Conservation (phyloP, 2,797 vertebrate genomes). For the Cryptoprocta ferox region DNA sequence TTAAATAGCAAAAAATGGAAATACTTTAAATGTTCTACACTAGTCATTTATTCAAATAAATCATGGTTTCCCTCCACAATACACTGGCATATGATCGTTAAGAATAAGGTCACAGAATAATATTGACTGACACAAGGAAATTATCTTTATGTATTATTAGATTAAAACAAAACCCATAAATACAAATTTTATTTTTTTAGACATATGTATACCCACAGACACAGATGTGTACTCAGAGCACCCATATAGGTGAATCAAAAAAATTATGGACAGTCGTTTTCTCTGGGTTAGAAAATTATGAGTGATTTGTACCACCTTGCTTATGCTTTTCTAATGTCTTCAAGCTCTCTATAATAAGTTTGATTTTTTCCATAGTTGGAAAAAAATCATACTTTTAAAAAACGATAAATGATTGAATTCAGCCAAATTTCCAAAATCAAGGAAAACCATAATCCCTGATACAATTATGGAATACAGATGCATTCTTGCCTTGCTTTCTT, state of each 20-base stretch:
- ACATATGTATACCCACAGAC: not conserved
- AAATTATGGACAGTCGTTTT: not conserved
- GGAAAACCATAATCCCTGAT: not conserved
- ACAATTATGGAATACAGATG: not conserved
- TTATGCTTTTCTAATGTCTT: not conserved
- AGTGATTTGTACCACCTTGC: not conserved
- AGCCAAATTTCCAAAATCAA: conserved; percentile 28
- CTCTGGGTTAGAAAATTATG: not conserved
- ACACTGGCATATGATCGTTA: not conserved
- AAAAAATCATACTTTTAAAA: not conserved
- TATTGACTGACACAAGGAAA: not conserved
- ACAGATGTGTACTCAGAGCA: not conserved
- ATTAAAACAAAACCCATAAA: conserved; percentile 32
- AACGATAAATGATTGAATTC: not conserved
- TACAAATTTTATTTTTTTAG: conserved; percentile 32
- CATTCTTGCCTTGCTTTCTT: not conserved
- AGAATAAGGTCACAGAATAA: not conserved
- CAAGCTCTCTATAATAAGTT: not conserved
- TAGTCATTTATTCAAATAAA: not conserved
- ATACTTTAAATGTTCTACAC: not conserved
- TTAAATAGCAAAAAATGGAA: not conserved
- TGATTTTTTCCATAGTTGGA: conserved; percentile 1
- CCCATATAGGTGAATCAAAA: not conserved
- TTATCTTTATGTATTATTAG: not conserved
- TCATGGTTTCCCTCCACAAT: not conserved